Base-by-base conservation (phyloP, 1,140 invertebrate species). In the Brachionus koreanus region DNA sequence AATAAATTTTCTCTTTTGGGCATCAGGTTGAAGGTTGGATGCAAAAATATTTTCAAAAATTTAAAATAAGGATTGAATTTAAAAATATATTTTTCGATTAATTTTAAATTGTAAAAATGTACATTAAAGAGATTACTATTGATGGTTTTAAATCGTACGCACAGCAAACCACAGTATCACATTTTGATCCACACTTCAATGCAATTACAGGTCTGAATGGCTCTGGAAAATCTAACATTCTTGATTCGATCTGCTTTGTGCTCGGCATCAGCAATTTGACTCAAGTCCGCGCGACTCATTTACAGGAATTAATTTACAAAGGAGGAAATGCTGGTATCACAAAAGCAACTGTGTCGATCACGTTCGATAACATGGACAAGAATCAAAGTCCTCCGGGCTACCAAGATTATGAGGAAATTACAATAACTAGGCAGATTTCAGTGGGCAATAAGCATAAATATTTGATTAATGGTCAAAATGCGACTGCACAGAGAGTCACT, bases 61-160 rank as follows among this genome's bases (percentile, higher is more conserved):
- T 67, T 16, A 6, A 67, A 67, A 67, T 35, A 10, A 29, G 10
- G 13, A n/a, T 13, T 67, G 5, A 35, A 37, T 10, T 35, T 35
- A 13, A 35, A 35, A 33, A 7, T 10, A 29, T 67, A 37, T 35
- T 35, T 39, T 39, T 72, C 2, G 13, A 6, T 19, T 16, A 39
- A 72, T 72, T 39, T 23, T 5, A 43, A 82, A 57, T 57, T 57
- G 49, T 57, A 57, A 57, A 79, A 86, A 99, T 99, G 97, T 92
- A 93, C 87, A 93, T 99, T 12, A 98, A 98, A 87, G 93, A 93
- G 6, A 93, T 99, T 83, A 91, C 95, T 16, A 89, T 99, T 10
- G 97, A 99, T 86, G 97, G 97, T 82, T 99, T 99, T 87, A 99
- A 99, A 89, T 98, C 97, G 0, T 99, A 99, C 85, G 95, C 95